Evolutionary conservation across 2,888 invertebrate species (phyloP).

Genomic region (Adelognathus sp.): DNA sequence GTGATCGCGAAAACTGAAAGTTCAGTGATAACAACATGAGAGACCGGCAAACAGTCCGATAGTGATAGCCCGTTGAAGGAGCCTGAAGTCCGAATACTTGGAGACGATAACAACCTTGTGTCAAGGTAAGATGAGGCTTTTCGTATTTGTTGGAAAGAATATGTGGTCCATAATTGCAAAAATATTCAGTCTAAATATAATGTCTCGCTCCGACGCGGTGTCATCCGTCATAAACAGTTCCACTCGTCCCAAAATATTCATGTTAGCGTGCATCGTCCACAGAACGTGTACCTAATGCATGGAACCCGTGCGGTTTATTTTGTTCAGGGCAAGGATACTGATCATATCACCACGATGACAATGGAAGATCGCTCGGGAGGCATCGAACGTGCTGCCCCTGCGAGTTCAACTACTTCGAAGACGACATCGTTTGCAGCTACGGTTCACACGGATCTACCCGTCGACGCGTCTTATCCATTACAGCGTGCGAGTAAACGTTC

Average conservation of each 20-base stretch:
- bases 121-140: slow-evolving; percentile 41
- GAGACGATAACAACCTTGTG: slow-evolving; percentile 12
- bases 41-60: background rate
- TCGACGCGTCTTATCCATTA: slow-evolving; percentile 77
- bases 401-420: slow-evolving; percentile 61
- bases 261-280: background rate
- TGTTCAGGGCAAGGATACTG: slow-evolving; percentile 49
- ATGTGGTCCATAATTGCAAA: too few species aligned
- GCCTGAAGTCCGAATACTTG: background rate
- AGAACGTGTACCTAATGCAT: background rate
- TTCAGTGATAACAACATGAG: slow-evolving; percentile 36
- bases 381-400: slow-evolving; percentile 77
- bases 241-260: background rate
- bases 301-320: background rate
- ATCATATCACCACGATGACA: slow-evolving; percentile 76
- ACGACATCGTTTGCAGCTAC: slow-evolving; percentile 54
- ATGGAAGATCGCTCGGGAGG: slow-evolving; percentile 80
- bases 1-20: background rate
- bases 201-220: too few species aligned
- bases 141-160: too few species aligned
- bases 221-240: too few species aligned
- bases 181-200: too few species aligned
- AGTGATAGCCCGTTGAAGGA: slow-evolving; percentile 34
- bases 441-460: slow-evolving; percentile 66
- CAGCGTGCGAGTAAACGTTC: slow-evolving; percentile 86